Percentiles rank a stretch among this genome's conserved stretches.
Evolutionary conservation across 1,140 invertebrate genomes (phyloP).

Genomic region (Eriocheir sinensis): DNA sequence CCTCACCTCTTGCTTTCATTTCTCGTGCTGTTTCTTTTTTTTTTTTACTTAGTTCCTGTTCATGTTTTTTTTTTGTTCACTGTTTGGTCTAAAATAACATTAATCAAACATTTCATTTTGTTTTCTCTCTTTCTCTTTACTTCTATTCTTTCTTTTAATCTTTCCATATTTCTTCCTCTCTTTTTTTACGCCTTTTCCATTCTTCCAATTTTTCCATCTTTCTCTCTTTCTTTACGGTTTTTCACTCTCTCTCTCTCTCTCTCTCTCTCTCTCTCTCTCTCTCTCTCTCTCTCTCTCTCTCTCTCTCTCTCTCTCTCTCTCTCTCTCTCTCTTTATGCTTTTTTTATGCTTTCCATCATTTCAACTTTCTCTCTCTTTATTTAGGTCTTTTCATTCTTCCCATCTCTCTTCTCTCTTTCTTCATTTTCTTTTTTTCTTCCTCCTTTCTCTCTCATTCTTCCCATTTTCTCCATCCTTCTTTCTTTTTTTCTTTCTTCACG

Average conservation of each 20-base stretch:
- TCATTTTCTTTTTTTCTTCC: too few relatives aligned
- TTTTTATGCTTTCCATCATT: not conserved
- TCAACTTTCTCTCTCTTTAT: not conserved
- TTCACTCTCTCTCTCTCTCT: not conserved
- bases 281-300: not conserved
- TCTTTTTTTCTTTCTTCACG: too few relatives aligned
- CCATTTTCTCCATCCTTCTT: too few relatives aligned
- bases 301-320: constrained; percentile 12
- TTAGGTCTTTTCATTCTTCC: too few relatives aligned
- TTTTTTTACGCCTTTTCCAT: not conserved
- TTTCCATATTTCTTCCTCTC: not conserved
- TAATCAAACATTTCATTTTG: too few relatives aligned
- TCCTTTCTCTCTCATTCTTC: too few relatives aligned
- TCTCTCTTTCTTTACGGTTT: not conserved
- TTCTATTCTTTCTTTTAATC: not conserved
- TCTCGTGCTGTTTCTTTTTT: too few relatives aligned
- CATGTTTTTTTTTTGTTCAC: too few relatives aligned
- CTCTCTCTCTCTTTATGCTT: not conserved
- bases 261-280: not conserved
- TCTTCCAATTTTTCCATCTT: not conserved
- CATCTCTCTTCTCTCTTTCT: too few relatives aligned
- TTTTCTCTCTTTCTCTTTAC: not conserved
- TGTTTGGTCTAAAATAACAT: too few relatives aligned
- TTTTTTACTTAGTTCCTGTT: too few relatives aligned
- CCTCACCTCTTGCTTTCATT: too few relatives aligned